Percentiles rank a stretch among this genome's conserved stretches.
These are phyloP conservation scores for Lichenostomus cassidix DNA, from an alignment of 2,113 vertebrate genomes.

Conservation along the genomic window DNA sequence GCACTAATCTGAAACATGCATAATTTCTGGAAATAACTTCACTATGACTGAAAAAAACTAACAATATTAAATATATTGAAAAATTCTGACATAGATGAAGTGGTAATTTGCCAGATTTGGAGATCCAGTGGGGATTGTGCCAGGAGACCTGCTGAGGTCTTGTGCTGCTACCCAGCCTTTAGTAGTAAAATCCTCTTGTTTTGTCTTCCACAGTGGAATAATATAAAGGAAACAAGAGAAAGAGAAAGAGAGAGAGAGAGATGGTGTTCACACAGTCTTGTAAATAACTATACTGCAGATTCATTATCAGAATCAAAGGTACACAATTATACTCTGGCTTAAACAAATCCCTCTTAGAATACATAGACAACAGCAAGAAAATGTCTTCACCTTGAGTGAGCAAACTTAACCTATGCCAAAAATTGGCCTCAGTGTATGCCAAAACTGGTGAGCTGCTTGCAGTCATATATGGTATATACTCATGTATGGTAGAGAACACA, in stretches of 20 bases:
- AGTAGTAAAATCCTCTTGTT: not conserved
- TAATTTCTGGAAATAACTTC: not conserved
- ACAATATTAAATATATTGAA: not conserved
- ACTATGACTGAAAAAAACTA: not conserved
- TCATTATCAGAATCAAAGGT: not conserved
- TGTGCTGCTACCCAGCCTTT: not conserved
- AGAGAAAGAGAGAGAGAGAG: not conserved
- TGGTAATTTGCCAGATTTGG: not conserved
- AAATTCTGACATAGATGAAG: not conserved
- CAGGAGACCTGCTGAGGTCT: not conserved
- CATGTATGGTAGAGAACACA: not conserved
- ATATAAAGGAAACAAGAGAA: not conserved
- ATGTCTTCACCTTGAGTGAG: rapidly evolving
- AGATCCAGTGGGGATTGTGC: not conserved
- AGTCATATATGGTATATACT: not conserved
- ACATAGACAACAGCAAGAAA: not conserved
- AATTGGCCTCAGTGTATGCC: not conserved
- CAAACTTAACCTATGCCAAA: not conserved
- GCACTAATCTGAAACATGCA: not conserved
- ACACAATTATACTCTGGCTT: not conserved
- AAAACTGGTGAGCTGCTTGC: not conserved
- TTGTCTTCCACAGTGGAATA: not conserved
- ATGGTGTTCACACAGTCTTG: not conserved
- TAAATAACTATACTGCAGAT: not conserved
- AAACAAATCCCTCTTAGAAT: not conserved